Evolutionary conservation across 2,797 vertebrate genomes (phyloP), one percentile per base, ranked within the genome.

Genomic region (Hafferia zeledoni): DNA sequence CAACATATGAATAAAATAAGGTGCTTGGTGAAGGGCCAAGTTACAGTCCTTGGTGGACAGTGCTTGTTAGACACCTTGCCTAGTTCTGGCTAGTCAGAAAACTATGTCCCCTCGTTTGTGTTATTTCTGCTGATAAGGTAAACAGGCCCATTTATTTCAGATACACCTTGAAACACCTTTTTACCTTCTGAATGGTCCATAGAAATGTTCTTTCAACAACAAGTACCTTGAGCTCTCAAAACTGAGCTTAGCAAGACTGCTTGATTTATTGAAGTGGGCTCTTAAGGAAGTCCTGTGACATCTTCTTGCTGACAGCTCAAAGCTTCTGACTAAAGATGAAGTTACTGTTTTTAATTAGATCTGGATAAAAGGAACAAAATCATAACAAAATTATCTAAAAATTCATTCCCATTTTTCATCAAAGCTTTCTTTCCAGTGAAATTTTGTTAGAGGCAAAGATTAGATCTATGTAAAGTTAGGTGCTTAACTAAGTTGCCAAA

Each of bases 251-350:
- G 24, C 19, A 84, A 49, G 13, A 11, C 78, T 72, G 30, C 81
- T 56, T 68, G 78, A 49, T 72, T 83, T 83, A 70, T 16, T 89
- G 71, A 93, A 89, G 31, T 56, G 41, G 19, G 28, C 77, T 89
- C 63, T 93, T 84, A 57, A 53, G 53, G 63, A 89, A 69, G 60
- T 67, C 52, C 27, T 77, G 30, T 89, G 71, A 89, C 46, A 77
- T 82, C 49, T 33, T 89, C 31, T 75, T 84, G 35, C 52, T 13
- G 31, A 87, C 60, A 85, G 67, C 56, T 87, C 81, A 92, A 68
- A 90, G 44, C 43, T 89, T 94, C 76, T 87, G n/a, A 60, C 68
- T 91, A 52, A 87, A 92, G 80, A 49, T 76, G 50, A 79, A 83
- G 31, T 56, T 88, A 82, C 5, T 89, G 24, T 17, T 76, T 95